A percentile compares a stretch with the other conserved stretches of the same genome.
Evolutionary conservation across 2,113 vertebrate genomes (phyloP).

Genomic region (Colistium nudipinnis): DNA sequence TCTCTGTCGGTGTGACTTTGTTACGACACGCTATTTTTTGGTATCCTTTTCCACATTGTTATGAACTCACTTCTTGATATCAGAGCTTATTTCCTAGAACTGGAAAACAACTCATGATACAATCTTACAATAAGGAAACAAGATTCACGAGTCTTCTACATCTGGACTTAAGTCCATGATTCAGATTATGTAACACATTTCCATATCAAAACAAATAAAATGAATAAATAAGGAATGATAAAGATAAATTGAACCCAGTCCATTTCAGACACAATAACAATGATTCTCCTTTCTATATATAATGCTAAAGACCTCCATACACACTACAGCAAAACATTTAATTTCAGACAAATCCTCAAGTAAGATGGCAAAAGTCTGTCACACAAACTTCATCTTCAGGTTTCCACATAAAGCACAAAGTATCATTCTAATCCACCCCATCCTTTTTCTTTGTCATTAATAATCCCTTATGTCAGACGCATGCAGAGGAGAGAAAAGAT

Average conservation of each 20-base stretch:
- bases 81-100: slow-evolving; percentile 14
- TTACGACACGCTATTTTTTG: slow-evolving; percentile 11
- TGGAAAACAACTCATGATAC: not conserved
- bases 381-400: not conserved
- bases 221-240: not conserved
- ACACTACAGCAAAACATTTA: not conserved
- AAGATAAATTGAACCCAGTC: too few relatives aligned
- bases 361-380: not conserved
- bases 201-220: not conserved
- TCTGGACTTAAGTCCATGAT: not conserved
- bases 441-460: not conserved
- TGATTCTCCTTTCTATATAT: not conserved
- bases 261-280: not conserved
- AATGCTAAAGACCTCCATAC: not conserved
- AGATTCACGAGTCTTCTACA: not conserved
- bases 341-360: not conserved
- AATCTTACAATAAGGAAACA: not conserved
- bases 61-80: slow-evolving; percentile 7
- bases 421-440: slow-evolving; percentile 5
- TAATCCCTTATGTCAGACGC: slow-evolving; percentile 34
- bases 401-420: not conserved
- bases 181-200: not conserved
- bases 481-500: slow-evolving; percentile 31
- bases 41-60: slow-evolving; percentile 7
- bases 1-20: not conserved